Evolutionary conservation across 1,140 invertebrate species (phyloP), one percentile per base, ranked within the genome.

Genomic region (Magallana angulata): DNA sequence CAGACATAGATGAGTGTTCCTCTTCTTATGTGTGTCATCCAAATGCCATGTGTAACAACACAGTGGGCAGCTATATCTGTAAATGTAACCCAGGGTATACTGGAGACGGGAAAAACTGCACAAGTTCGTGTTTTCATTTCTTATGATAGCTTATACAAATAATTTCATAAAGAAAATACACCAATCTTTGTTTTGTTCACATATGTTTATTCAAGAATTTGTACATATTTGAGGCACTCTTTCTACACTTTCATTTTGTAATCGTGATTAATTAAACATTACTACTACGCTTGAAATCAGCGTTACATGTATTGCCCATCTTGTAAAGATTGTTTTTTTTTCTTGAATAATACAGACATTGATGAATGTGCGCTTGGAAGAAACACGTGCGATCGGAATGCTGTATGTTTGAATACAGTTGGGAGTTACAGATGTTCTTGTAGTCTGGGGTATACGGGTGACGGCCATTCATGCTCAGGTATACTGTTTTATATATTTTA

Each of bases 401-500:
- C 68, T 12, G 18, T 24, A 7, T 90, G 89, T 57, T 48, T 14
- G 7, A 84, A 90, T 60, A 84, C 82, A 0, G 48, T 36, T 18
- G 89, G 89, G 5, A 64, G 86, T 60, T 90, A 90, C 36, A 24
- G 84, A 9, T 90, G 89, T 86, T 12, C 57, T 8, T 90, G 89
- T 86, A 24, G 68, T n/a, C 56, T 64, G 24, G 89, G 89, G 36
- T 48, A 48, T 5, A 48, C 5, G 36, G 36, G 5, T 1, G 36
- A 48, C 36, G 68, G 36, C 36, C 36, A 48, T 48, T 48, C 36
- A 5, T 48, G 36, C 36, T 48, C 36, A 48, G 36, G 36, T 48
- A 48, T 48, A 24, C 24, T 24, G 24, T 24, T 24, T 24, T 24
- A 24, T 24, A 24, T 24, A 1, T 24, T 24, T 24, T 24, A 24